Evolutionary conservation across 2,888 invertebrate genomes (phyloP).

Genomic region (Psylliodes chrysocephalus): DNA sequence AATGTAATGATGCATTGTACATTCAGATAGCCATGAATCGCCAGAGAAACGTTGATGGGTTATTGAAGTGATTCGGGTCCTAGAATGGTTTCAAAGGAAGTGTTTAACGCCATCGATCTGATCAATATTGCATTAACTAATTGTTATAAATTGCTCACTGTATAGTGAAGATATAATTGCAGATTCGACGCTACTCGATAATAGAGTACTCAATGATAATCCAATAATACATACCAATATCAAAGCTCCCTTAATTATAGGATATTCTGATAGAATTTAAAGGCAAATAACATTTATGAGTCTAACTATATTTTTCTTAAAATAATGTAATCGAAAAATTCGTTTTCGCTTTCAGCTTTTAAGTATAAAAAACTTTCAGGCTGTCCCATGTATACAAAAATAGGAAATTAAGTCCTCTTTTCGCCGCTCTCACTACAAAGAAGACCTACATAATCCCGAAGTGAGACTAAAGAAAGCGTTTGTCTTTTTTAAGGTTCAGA

Average conservation of each 20-base stretch:
- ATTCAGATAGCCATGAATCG: slow-evolving; percentile 10
- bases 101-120: slow-evolving; percentile 13
- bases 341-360: no score
- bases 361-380: no score
- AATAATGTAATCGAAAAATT: no score
- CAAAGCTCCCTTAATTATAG: no score
- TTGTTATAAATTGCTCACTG: slow-evolving; percentile 19
- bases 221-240: not conserved
- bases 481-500: slow-evolving; percentile 28
- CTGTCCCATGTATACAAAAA: no score
- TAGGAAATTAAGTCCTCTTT: not conserved
- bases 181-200: slow-evolving; percentile 5
- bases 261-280: no score
- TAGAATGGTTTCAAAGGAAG: slow-evolving; percentile 24
- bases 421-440: no score
- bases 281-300: no score
- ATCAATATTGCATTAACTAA: slow-evolving; percentile 27
- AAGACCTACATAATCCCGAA: slow-evolving; percentile 1
- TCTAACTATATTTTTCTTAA: no score
- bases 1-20: slow-evolving; percentile 15
- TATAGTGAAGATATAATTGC: not conserved
- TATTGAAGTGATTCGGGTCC: slow-evolving; percentile 13
- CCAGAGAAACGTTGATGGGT: slow-evolving; percentile 23
- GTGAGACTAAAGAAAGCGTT: slow-evolving; percentile 29
- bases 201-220: not conserved